Conservation (phyloP, 1,140 invertebrate genomes). For the Pogonus chalceus region DNA sequence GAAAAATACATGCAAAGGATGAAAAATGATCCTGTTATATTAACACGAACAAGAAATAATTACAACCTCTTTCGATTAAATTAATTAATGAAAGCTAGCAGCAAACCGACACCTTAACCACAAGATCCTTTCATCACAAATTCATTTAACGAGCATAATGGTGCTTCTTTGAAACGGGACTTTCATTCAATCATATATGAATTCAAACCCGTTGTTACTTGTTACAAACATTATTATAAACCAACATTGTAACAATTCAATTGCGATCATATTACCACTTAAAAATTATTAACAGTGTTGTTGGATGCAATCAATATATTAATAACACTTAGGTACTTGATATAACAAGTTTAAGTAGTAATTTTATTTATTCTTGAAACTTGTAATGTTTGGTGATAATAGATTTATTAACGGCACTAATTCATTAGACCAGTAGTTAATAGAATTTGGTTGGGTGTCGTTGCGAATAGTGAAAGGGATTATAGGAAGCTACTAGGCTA, state of each 20-base stretch:
- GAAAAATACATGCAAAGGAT: no score
- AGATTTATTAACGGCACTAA: constrained; percentile 4
- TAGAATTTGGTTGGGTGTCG: constrained; percentile 3
- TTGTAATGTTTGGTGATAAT: not conserved
- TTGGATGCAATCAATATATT: no score
- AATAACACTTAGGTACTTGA: no score
- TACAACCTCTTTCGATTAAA: not conserved
- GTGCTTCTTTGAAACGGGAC: not conserved
- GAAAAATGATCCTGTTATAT: no score
- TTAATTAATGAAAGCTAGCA: not conserved
- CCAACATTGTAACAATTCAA: no score
- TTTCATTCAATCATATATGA: not conserved
- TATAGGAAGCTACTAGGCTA: not conserved
- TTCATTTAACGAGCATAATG: not conserved
- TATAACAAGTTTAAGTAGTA: no score
- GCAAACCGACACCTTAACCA: not conserved
- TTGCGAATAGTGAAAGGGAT: not conserved
- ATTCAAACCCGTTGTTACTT: no score
- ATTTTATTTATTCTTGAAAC: no score
- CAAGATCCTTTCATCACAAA: not conserved
- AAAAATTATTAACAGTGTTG: no score
- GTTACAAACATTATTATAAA: no score
- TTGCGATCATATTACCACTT: no score
- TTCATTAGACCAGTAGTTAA: constrained; percentile 5
- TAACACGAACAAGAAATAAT: no score